Evolutionary conservation across 1,140 invertebrate species (phyloP), one percentile per base, ranked within the genome.

Genomic region (Papilio dardanus): DNA sequence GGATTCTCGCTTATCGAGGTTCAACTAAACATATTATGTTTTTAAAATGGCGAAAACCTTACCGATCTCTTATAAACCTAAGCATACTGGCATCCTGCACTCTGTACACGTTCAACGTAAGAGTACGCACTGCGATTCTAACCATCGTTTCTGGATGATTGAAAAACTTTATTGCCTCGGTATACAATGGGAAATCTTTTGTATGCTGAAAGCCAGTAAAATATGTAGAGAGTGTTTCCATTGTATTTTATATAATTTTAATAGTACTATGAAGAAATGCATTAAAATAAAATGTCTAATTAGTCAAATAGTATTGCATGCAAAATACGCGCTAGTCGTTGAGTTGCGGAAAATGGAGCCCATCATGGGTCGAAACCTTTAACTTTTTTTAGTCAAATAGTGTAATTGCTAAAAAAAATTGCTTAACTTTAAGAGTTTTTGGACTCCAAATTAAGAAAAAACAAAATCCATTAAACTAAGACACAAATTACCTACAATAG

Each of bases 71-170:
- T 80, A 99, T 99, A 93, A 99, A 99, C 78, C 97, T 95, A 67
- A 99, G 92, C 99, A 99, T 99, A 33, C 98, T 98, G 74, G 96
- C 96, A 94, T 99, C 99, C 88, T 99, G 97, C 31, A 99, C 98
- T 95, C 95, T 95, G 89, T 99, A 99, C 0, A 99, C 99, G 94
- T 99, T 99, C 19, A 99, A 94, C 1, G 99, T 99, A 66, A 99
- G 95, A 6, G 99, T 99, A 76, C 99, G 94, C 2, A 99, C 99
- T 31, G 99, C 99, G 83, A 99, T 99, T 30, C 99, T 95, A 50
- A 99, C 99, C 99, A 99, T 99, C 74, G 97, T 98, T 94, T 99
- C 99, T 0, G 97, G 96, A 93, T 99, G 99, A 93, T 99, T 99
- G 92, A 99, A 99, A 93, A 99, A 99, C 93, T 99, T 99, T 67